Base-by-base conservation (phyloP, 2,888 invertebrate genomes). In the Drosophila cognata region DNA sequence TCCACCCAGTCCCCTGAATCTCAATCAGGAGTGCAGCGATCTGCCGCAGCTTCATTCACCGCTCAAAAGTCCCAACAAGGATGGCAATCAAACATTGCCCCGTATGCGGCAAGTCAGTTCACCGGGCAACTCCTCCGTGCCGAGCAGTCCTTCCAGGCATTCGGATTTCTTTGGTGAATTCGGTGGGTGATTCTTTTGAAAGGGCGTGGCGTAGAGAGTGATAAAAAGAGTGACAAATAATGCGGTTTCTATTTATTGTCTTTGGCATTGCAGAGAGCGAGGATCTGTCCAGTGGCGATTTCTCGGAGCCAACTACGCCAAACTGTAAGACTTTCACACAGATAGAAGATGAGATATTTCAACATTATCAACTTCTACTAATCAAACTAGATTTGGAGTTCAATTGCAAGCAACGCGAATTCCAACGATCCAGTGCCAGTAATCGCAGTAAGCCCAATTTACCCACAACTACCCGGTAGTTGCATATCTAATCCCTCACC, bases 351-450 rank as follows among this genome's bases (percentile, higher is more conserved):
- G 97, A 97, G 92, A 96, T 97, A 59, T 95, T 96, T 70, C 94
- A 95, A 68, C 95, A 96, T 90, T 97, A 96, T 91, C 95, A 95
- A 21, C 95, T 95, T 35, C 93, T 97, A n/a, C 96, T 96, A 89
- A 95, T 95, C 50, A 95, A 96, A 78, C 93, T 97, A n/a, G 95
- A 96, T 60, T 94, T 95, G 67, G 97, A 97, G 92, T 96, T 97
- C 92, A 95, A 96, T 38, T 95, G 95, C 59, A 96, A 97, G 88
- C 93, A 96, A 62, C 93, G 94, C 70, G 96, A 96, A 92, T 95
- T 72, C 41, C 83, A 88, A 60, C 90, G 77, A 56, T 71, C 79
- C 36, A 81, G 75, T 71, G 76, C 73, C 61, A 71, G 64, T 58
- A 88, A 84, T 69, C 93, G 91, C 71, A 84, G 92, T 85, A 80